Evolutionary conservation across 2,113 vertebrate species (phyloP), one percentile per base, ranked within the genome.

Genomic region (Xyliphius kryptos): DNA sequence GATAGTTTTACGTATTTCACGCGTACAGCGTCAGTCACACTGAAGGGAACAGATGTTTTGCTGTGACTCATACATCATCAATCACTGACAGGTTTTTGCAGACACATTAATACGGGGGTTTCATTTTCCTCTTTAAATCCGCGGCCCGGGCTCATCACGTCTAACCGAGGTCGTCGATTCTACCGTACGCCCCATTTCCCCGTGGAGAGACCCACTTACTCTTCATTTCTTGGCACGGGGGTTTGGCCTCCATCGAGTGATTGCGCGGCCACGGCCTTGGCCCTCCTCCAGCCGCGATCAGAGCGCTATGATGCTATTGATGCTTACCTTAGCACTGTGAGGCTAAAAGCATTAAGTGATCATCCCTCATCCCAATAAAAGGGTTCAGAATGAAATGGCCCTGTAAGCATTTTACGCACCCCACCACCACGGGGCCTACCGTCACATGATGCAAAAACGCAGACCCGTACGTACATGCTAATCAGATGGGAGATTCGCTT

Each of bases 301-400:
- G 14, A 59, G 56, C 5, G 7, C 5, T 20, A 11, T 67, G 46
- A 67, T 60, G 56, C 38, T 36, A 37, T 44, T 37, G 38, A 21
- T 46, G 56, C 56, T 67, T 60, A 52, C 38, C 48, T 20, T 60
- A 36, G 55, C 64, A 52, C 37, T 59, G 14, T 32, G 48, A 44
- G 15, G 21, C 15, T 66, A 58, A 52, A 66, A 59, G 56, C 38
- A 8, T 47, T 44, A 51, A 66, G 63, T 51, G 47, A 6, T 51
- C 20, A 21, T 37, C 20, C 2, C 20, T 19, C 44, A 40, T 53
- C 38, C 14, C 56, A 20, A 12, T 37, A 16, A 53, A 67, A 66
- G 56, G 36, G 17, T 17, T 26, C 53, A 17, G 20, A 13, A 44
- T 26, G 43, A 6, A 65, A 65, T 49, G 44, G 36, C 54, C 3